A percentile compares a stretch with the other conserved stretches of the same genome.
Evolutionary conservation across 2,888 invertebrate species (phyloP).

Genomic region (Aethes cnicana): DNA sequence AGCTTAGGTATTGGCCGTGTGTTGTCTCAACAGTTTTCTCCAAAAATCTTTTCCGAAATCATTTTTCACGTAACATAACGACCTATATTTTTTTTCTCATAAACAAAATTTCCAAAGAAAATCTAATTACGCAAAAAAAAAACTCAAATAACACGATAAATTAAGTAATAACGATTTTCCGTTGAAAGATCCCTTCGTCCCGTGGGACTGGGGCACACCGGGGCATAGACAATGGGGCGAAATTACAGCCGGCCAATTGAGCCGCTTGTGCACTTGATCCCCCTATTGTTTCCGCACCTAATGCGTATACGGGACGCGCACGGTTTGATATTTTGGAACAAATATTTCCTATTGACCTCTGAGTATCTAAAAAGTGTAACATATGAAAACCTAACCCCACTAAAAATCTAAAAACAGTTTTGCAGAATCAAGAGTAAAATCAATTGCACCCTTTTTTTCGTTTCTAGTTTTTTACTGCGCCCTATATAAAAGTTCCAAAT

Average conservation of each 20-base stretch:
- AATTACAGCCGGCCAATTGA: conserved; percentile 81
- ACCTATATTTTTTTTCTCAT: too few relatives aligned
- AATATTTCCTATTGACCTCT: background rate
- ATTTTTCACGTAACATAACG: too few relatives aligned
- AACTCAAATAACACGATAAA: conserved; percentile 40
- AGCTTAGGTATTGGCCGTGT: too few relatives aligned
- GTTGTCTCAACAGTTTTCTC: too few relatives aligned
- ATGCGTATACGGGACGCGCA: conserved; percentile 38
- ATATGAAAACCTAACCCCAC: too few relatives aligned
- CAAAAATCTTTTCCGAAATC: too few relatives aligned
- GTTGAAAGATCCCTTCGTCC: conserved; percentile 60
- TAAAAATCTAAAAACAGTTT: too few relatives aligned
- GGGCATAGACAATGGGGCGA: conserved; percentile 72
- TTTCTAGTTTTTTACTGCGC: too few relatives aligned
- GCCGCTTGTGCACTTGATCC: conserved; percentile 74
- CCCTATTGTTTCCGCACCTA: conserved; percentile 78
- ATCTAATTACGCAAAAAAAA: background rate
- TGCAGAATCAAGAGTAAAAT: too few relatives aligned
- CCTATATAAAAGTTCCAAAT: too few relatives aligned
- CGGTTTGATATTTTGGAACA: conserved; percentile 49
- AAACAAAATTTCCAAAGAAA: background rate
- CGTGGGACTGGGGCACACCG: conserved; percentile 44
- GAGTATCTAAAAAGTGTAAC: too few relatives aligned
- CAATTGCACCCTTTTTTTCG: too few relatives aligned
- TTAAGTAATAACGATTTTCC: conserved; percentile 57